Base-by-base conservation (phyloP, 2,888 invertebrate species). In the Ornithoptera priamus region DNA sequence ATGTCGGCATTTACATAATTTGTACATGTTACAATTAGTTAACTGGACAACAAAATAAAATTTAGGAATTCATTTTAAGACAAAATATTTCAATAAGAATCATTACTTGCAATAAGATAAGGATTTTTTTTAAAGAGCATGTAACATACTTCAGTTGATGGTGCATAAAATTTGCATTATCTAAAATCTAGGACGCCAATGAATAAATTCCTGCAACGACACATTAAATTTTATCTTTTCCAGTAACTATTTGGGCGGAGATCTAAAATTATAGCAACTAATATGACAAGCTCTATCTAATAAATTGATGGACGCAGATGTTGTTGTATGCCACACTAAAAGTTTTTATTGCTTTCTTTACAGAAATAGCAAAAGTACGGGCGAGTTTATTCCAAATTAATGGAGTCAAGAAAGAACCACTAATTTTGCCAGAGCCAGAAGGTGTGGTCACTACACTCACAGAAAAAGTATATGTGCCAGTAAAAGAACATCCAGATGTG, bases 401-500 rank as follows among this genome's bases (percentile, higher is more conserved):
- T 94, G 99, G 99, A 81, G 97, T 97, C 75, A 97, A 97, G 91
- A 98, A 98, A 89, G 98, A 99, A 88, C 97, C 98, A 71, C 94
- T 98, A 79, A 94, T 97, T 80, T 93, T 98, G 87, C 98, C 98
- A 85, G 98, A 98, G 84, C 94, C 97, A 73, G 97, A 97, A 81
- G 99, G 99, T 77, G 95, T 96, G 84, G 95, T 97, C 85, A 96
- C 97, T 81, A 97, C 98, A 85, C 95, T 98, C 86, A 98, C 98
- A 93, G 99, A 99, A 94, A 99, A 99, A 95, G 98, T 99, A 85
- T 99, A 98, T 93, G 99, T 99, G 88, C 99, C 99, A 88, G 98
- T 99, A 83, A 99, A 99, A 95, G 99, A 99, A 93, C 98, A 99
- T 93, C 99, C 99, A 94, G 99, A 99, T 93, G 99, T 99, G 94